phyloP scores from a whole-genome alignment of 2,888 invertebrate genomes.

The Rotaria sp. region DNA sequence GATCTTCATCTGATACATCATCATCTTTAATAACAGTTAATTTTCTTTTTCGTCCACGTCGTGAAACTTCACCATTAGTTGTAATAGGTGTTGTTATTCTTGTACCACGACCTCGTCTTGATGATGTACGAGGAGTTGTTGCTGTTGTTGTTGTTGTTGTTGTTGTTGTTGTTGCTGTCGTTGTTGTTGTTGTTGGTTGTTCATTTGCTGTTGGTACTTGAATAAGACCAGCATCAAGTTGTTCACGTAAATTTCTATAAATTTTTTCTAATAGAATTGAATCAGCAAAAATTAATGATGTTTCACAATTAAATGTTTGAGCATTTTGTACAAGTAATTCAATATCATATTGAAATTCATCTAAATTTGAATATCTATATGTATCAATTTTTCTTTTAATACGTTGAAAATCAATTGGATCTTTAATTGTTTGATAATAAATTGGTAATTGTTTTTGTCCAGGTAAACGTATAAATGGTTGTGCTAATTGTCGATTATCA shows the following conservation, averaged over 20 bases:
- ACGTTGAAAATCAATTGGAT: constrained; percentile 87
- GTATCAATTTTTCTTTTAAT: constrained; percentile 59
- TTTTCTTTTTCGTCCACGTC: not conserved
- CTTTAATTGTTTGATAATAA: constrained; percentile 90
- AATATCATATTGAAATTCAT: constrained; percentile 69
- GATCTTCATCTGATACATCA: not conserved
- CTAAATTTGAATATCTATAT: constrained; percentile 62
- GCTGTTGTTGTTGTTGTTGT: not conserved
- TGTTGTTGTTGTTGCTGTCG: not conserved
- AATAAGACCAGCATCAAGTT: constrained; percentile 47
- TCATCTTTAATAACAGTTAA: not conserved
- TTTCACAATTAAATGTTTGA: constrained; percentile 91
- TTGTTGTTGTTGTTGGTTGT: not conserved
- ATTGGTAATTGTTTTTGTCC: constrained; percentile 84
- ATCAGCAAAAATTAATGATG: constrained; percentile 86
- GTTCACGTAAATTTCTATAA: constrained; percentile 57
- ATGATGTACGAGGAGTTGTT: not conserved
- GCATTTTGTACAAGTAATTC: constrained; percentile 90
- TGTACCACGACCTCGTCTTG: not conserved
- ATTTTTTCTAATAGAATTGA: constrained; percentile 77
- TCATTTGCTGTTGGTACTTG: not conserved
- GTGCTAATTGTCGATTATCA: constrained; percentile 76
- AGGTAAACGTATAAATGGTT: constrained; percentile 89
- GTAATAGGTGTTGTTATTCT: not conserved
- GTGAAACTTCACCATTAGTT: not conserved